Evolutionary conservation across 2,888 invertebrate genomes (phyloP).

Genomic region (Eupithecia vulgata): DNA sequence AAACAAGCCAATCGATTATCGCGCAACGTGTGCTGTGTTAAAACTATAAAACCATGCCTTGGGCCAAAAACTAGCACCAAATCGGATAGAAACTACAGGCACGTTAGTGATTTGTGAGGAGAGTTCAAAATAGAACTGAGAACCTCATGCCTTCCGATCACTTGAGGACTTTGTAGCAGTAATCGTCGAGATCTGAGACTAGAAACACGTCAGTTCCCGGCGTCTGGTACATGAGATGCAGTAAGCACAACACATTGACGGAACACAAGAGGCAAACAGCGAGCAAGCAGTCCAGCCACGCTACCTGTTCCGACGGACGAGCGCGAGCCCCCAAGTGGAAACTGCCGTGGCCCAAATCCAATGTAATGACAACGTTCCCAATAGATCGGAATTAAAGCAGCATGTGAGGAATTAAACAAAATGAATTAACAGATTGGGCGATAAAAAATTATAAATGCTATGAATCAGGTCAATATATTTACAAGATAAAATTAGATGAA

Average conservation of each 20-base stretch:
- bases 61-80: conserved; percentile 37
- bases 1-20: conserved; percentile 50
- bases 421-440: conserved; percentile 54
- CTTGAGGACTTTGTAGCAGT: conserved; percentile 67
- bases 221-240: conserved; percentile 84
- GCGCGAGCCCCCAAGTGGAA: conserved; percentile 83
- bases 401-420: conserved; percentile 79
- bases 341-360: conserved; percentile 73
- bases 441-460: conserved; percentile 47
- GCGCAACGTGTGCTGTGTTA: conserved; percentile 42
- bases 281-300: conserved; percentile 89
- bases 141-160: conserved; percentile 54
- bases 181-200: conserved; percentile 68
- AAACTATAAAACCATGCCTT: conserved; percentile 38
- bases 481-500: conserved; percentile 58
- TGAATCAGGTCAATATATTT: conserved; percentile 37
- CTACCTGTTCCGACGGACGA: conserved; percentile 91
- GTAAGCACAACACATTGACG: conserved; percentile 86
- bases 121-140: conserved; percentile 31
- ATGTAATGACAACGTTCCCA: conserved; percentile 55
- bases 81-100: conserved; percentile 36
- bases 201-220: conserved; percentile 56
- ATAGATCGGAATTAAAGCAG: conserved; percentile 75
- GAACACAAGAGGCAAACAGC: conserved; percentile 87
- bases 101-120: conserved; percentile 27